Percentiles rank a stretch among this genome's conserved stretches.
These are phyloP conservation scores for Pseudanteris insignis DNA, from an alignment of 2,888 invertebrate genomes.

Conservation along the genomic window DNA sequence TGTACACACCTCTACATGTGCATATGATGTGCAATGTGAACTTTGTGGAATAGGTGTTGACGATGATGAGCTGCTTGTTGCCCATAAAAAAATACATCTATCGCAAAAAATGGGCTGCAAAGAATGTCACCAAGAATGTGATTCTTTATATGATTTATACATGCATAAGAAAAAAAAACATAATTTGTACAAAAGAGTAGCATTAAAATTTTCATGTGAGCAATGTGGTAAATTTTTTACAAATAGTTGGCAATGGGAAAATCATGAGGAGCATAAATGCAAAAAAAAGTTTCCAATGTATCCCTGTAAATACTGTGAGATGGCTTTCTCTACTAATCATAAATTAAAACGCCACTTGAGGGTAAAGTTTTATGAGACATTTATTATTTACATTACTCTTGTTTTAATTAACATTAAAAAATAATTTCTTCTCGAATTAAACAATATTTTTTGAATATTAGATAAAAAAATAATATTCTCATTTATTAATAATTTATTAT, in stretches of 20 bases:
- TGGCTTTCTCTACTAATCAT: conserved; percentile 44
- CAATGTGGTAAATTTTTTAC: conserved; percentile 49
- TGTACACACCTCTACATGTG: conserved; percentile 19
- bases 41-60: conserved; percentile 45
- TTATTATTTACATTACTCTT: conserved; percentile 4
- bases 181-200: conserved; percentile 46
- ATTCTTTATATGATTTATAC: conserved; percentile 47
- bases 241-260: conserved; percentile 48
- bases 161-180: conserved; percentile 46
- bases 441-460: too few relatives aligned
- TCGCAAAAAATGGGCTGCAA: conserved; percentile 41
- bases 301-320: conserved; percentile 49
- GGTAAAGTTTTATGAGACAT: conserved; percentile 21
- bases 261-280: conserved; percentile 46
- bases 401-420: too few relatives aligned
- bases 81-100: conserved; percentile 46
- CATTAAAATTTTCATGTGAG: conserved; percentile 49
- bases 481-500: too few relatives aligned
- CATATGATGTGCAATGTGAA: conserved; percentile 34
- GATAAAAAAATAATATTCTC: too few relatives aligned
- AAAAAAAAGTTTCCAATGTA: conserved; percentile 42
- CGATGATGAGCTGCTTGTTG: conserved; percentile 41
- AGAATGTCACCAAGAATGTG: conserved; percentile 42
- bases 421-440: too few relatives aligned
- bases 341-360: conserved; percentile 48